These are phyloP conservation scores for Megaleporinus macrocephalus DNA, from an alignment of 2,113 vertebrate genomes.

Conservation along the genomic window DNA sequence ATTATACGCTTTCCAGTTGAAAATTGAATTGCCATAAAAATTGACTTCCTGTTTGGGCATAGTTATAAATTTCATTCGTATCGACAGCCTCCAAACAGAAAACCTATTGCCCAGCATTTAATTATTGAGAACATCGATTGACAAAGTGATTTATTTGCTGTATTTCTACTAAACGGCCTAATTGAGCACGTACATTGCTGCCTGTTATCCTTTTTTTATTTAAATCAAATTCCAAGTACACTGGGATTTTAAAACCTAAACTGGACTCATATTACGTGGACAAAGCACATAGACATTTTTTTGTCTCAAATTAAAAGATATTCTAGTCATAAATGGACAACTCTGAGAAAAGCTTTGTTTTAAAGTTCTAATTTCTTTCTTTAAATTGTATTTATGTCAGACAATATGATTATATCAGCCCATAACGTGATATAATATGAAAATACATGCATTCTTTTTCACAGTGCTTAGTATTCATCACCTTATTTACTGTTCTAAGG, in stretches of 20 bases:
- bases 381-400: not conserved
- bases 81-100: slow-evolving; percentile 80
- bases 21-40: slow-evolving; percentile 85
- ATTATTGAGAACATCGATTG: slow-evolving; percentile 83
- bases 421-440: no score
- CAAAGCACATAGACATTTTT: not conserved
- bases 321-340: no score
- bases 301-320: no score
- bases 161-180: slow-evolving; percentile 73
- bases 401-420: no score
- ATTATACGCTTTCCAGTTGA: slow-evolving; percentile 80
- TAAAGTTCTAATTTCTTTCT: not conserved
- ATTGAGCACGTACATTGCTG: slow-evolving; percentile 62
- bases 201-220: slow-evolving; percentile 26
- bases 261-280: not conserved
- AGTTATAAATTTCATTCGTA: slow-evolving; percentile 78
- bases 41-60: slow-evolving; percentile 84
- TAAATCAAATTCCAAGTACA: slow-evolving; percentile 1
- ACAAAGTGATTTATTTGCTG: slow-evolving; percentile 78
- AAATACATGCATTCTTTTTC: no score
- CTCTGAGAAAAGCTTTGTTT: no score
- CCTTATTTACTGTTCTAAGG: no score
- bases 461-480: no score
- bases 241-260: slow-evolving; percentile 7
- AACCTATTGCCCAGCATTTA: slow-evolving; percentile 81